These are phyloP conservation scores for Diplazon laetatorius DNA, from an alignment of 2,888 invertebrate species.

Conservation along the genomic window DNA sequence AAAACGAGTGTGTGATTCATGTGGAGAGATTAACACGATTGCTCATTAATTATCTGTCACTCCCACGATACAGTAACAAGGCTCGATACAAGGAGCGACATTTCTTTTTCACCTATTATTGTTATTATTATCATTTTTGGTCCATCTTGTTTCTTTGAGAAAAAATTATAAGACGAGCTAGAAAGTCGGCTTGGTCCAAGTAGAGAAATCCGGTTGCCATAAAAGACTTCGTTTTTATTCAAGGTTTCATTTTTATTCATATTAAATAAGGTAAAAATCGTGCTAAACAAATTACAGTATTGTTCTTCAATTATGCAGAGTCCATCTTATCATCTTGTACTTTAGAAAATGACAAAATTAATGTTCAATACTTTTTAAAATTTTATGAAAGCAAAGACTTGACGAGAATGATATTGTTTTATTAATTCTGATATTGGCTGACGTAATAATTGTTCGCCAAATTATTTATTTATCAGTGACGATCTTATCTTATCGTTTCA, in stretches of 20 bases:
- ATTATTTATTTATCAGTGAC: too few species aligned
- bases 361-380: too few species aligned
- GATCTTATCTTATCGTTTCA: too few species aligned
- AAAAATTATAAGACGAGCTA: conserved; percentile 33
- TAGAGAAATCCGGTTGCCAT: conserved; percentile 9
- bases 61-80: conserved; percentile 5
- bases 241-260: background rate
- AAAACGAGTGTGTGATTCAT: conserved; percentile 17
- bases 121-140: too few species aligned
- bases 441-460: too few species aligned
- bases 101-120: conserved; percentile 27
- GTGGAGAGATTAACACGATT: conserved; percentile 16
- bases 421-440: background rate
- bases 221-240: background rate
- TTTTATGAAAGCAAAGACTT: too few species aligned
- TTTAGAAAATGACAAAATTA: background rate
- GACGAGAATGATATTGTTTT: too few species aligned
- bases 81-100: conserved; percentile 1
- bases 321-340: background rate
- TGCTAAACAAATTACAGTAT: background rate
- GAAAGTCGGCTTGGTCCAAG: conserved; percentile 7
- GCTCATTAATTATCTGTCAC: conserved; percentile 17
- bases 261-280: too few species aligned
- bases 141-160: conserved; percentile 14
- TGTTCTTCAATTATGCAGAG: background rate